These are phyloP conservation scores for Syndactyla subalaris DNA, from an alignment of 2,797 vertebrate genomes.

Conservation along the genomic window DNA sequence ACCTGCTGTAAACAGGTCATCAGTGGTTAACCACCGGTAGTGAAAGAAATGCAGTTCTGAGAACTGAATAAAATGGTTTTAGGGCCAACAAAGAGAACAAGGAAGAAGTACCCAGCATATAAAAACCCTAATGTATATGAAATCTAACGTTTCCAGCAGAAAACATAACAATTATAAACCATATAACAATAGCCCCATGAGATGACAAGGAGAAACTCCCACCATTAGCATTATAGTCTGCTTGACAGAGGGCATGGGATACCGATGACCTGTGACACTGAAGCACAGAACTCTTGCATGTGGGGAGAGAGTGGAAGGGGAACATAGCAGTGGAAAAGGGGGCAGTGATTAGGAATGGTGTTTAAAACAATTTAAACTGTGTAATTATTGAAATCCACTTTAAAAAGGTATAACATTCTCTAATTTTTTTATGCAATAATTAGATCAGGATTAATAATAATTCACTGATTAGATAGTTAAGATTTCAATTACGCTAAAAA, in stretches of 20 bases:
- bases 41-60: not conserved
- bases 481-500: not conserved
- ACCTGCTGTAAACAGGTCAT: not conserved
- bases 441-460: not conserved
- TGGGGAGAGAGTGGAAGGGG: not conserved
- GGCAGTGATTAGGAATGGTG: not conserved
- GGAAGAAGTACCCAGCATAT: not conserved
- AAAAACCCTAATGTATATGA: not conserved
- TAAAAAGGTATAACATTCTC: not conserved
- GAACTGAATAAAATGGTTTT: not conserved
- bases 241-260: not conserved
- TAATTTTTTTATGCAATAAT: not conserved
- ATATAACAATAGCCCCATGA: not conserved
- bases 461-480: not conserved
- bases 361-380: not conserved
- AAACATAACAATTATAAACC: not conserved
- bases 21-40: not conserved
- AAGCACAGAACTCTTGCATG: not conserved
- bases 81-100: not conserved
- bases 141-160: not conserved
- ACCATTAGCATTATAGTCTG: not conserved
- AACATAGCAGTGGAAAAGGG: not conserved
- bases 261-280: not conserved
- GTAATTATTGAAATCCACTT: not conserved
- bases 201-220: not conserved